Evolutionary conservation across 1,140 invertebrate species (phyloP), one percentile per base, ranked within the genome.

Genomic region (Drosophila nebulosa): DNA sequence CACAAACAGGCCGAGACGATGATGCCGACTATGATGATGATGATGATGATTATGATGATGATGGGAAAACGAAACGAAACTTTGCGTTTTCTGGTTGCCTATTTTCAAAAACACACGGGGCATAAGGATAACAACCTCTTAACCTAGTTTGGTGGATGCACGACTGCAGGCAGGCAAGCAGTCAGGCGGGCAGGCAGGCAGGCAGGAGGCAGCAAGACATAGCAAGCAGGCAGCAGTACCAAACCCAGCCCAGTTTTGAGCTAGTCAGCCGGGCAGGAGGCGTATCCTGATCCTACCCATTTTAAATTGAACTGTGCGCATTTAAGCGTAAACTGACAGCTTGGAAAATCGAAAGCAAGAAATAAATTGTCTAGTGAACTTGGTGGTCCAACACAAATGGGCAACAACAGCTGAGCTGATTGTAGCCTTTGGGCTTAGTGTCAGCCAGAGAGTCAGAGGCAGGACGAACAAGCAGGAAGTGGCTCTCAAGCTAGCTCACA

Each of bases 351-450:
- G 83, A 88, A 88, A 88, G 83, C 83, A 88, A 88, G 52, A 74
- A 88, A 88, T 88, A 88, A 89, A 88, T 86, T 86, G 81, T 86
- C 83, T 86, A 88, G 83, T 88, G 81, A 86, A 86, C 83, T 86
- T 86, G 83, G 81, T 83, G 81, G 81, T 74, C 77, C 78, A 75
- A 62, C 39, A 56, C 70, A 16, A 46, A 60, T 46, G 27, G 51
- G 51, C 52, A 22, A 61, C 63, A 79, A 86, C 83, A 86, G 81
- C 81, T 88, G 78, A 86, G 83, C 84, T 83, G 83, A 78, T 86
- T 80, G 74, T 86, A 88, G 81, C 81, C 83, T 58, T 62, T 75
- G 83, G 81, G 81, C 81, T 88, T 86, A 88, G 78, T 86, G 83
- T 88, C 83, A 67, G 78, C 64, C 78, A 59, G 39, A 59, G 39